Percentiles rank a stretch among this genome's conserved stretches.
These are phyloP conservation scores for Morone saxatilis DNA, from an alignment of 2,113 vertebrate species.

Conservation along the genomic window DNA sequence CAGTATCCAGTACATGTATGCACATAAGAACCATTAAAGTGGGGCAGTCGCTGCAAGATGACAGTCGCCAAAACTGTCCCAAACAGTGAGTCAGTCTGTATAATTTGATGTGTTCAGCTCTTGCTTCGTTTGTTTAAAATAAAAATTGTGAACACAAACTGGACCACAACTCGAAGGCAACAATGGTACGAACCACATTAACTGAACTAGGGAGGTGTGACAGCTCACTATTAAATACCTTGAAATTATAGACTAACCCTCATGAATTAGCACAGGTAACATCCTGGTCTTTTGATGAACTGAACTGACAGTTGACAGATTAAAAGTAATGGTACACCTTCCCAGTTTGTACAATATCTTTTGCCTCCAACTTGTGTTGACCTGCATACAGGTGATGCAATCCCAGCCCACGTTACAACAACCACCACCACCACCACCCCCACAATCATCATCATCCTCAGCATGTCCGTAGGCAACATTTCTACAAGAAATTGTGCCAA, in stretches of 20 bases:
- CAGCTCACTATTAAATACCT: too few relatives aligned
- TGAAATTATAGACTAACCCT: background rate
- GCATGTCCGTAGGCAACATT: background rate
- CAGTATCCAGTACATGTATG: too few relatives aligned
- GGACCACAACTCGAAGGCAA: background rate
- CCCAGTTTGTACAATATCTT: background rate
- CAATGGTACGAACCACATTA: background rate
- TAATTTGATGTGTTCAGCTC: too few relatives aligned
- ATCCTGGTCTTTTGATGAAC: background rate
- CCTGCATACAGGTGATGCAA: constrained; percentile 29
- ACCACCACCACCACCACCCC: background rate
- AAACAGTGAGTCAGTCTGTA: too few relatives aligned
- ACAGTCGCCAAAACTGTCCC: too few relatives aligned
- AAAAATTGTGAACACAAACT: too few relatives aligned
- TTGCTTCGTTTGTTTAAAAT: too few relatives aligned
- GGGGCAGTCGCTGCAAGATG: too few relatives aligned
- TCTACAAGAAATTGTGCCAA: background rate
- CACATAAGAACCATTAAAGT: too few relatives aligned
- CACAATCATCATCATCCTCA: background rate
- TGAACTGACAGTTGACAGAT: background rate
- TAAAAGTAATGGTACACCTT: background rate
- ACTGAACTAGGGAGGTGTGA: background rate
- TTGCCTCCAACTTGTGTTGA: constrained; percentile 40
- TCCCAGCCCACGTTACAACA: background rate
- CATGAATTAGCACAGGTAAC: background rate